phyloP scores from a whole-genome alignment of 2,113 vertebrate genomes.

The Epinephelus moara region DNA sequence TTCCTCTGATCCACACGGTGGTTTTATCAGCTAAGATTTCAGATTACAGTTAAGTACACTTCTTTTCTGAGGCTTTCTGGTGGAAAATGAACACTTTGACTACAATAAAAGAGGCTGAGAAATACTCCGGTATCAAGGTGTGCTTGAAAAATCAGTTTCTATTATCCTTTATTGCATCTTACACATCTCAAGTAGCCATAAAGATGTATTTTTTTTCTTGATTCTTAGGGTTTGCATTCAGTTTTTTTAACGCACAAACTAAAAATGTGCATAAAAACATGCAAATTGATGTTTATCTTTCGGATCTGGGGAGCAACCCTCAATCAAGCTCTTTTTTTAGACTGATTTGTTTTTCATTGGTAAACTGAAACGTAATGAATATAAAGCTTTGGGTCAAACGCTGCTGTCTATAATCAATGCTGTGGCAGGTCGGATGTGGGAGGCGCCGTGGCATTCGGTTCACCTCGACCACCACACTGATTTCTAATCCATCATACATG shows the following conservation, averaged over 20 bases:
- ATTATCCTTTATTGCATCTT: neutral
- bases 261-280: neutral
- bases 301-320: neutral
- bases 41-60: neutral
- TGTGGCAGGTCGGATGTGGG: neutral
- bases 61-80: neutral
- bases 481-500: constrained; percentile 41
- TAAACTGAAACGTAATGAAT: constrained; percentile 9
- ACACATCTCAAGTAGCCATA: neutral
- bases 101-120: neutral
- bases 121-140: neutral
- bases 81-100: neutral
- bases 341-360: neutral
- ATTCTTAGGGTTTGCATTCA: neutral
- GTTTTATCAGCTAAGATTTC: neutral
- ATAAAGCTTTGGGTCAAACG: constrained; percentile 1
- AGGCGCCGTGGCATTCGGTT: neutral
- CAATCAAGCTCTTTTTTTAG: neutral
- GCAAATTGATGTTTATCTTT: neutral
- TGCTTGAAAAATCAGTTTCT: neutral
- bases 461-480: neutral
- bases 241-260: neutral
- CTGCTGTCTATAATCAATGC: constrained; percentile 31
- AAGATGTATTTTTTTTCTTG: neutral
- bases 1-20: neutral